phyloP scores from a whole-genome alignment of 2,113 vertebrate species.

The Antechinus flavipes region DNA sequence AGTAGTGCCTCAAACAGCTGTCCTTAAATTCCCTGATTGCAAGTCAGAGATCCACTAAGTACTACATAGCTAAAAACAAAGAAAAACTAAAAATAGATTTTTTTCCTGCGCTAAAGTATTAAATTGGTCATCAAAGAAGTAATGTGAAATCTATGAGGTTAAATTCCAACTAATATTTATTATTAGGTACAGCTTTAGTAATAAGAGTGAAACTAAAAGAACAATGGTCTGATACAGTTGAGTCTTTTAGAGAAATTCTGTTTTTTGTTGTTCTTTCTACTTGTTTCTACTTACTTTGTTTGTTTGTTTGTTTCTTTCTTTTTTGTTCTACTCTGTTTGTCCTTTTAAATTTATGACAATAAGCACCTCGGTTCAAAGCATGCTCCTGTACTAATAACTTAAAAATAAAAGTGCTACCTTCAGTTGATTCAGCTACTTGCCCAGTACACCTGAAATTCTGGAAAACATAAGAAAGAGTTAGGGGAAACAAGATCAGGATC shows the following conservation, averaged over 20 bases:
- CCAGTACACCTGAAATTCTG: not conserved
- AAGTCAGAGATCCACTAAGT: not conserved
- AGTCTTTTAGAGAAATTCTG: not conserved
- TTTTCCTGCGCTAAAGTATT: not conserved
- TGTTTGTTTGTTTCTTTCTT: too few species aligned
- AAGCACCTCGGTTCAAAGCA: slow-evolving; percentile 14
- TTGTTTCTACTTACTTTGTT: too few species aligned
- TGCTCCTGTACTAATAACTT: not conserved
- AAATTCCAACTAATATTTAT: not conserved
- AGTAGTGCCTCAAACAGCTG: not conserved
- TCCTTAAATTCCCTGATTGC: not conserved
- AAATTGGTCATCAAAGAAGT: not conserved
- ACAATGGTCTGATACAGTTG: not conserved
- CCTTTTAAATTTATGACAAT: slow-evolving; percentile 28
- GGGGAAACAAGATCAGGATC: not conserved
- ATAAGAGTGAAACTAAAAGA: not conserved
- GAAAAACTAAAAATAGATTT: not conserved
- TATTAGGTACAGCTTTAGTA: not conserved
- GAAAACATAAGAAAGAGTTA: not conserved
- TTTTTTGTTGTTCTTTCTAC: too few species aligned
- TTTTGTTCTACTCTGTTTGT: not conserved
- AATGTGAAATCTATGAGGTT: not conserved
- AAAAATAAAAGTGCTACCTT: not conserved
- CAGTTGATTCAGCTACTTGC: not conserved
- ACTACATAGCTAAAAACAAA: not conserved